phyloP scores from a whole-genome alignment of 2,888 invertebrate species.

The Cordilura impudica region DNA sequence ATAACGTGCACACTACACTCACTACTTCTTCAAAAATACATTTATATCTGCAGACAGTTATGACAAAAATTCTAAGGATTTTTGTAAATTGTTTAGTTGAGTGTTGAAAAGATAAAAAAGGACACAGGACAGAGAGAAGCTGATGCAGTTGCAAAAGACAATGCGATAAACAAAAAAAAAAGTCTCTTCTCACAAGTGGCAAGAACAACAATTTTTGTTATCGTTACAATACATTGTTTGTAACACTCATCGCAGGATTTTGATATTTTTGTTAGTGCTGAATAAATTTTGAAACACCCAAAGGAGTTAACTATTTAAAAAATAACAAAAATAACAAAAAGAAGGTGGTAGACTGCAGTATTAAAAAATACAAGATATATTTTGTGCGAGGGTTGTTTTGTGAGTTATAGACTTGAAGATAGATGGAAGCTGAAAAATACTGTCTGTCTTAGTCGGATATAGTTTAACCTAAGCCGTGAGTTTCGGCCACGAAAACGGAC shows the following conservation, averaged over 20 bases:
- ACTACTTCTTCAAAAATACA: not conserved
- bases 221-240: not conserved
- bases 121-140: not conserved
- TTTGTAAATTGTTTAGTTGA: not conserved
- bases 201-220: constrained; percentile 8
- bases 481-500: too few relatives aligned
- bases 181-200: constrained; percentile 40
- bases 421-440: too few relatives aligned
- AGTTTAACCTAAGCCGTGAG: too few relatives aligned
- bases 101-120: constrained; percentile 5
- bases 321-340: not conserved
- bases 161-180: constrained; percentile 10
- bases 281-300: constrained; percentile 9
- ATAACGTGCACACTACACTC: too few relatives aligned
- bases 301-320: constrained; percentile 32
- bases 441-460: too few relatives aligned
- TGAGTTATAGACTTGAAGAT: too few relatives aligned
- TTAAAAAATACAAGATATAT: constrained; percentile 32
- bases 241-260: constrained; percentile 10
- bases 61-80: constrained; percentile 13
- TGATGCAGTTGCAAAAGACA: not conserved
- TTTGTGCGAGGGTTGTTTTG: not conserved
- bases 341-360: constrained; percentile 38
- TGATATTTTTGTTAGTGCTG: constrained; percentile 19
- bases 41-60: not conserved